Percentiles rank a stretch among this genome's conserved stretches.
phyloP scores from a whole-genome alignment of 2,113 vertebrate genomes.

The Channa argus region DNA sequence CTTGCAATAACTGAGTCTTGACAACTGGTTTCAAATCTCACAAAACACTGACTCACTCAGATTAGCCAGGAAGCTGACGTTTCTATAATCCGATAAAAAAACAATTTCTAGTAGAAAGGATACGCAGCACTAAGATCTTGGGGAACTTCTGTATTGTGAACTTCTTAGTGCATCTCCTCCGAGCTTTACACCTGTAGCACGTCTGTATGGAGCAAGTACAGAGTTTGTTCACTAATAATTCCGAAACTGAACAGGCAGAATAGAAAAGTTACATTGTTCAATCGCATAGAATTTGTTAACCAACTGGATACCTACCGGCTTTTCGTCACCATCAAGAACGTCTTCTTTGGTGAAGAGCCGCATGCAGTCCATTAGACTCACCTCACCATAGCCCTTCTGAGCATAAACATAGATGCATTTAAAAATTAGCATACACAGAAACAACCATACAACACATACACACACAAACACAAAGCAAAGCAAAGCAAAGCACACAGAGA shows the following conservation, averaged over 20 bases:
- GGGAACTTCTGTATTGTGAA: conserved; percentile 98
- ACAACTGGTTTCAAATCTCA: too few relatives aligned
- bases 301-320: conserved; percentile 85
- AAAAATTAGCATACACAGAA: conserved; percentile 58
- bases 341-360: conserved; percentile 99
- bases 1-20: too few relatives aligned
- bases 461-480: not conserved
- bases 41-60: not conserved
- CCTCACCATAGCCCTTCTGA: conserved; percentile 93
- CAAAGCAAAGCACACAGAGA: conserved; percentile 39
- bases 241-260: too few relatives aligned
- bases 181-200: conserved; percentile 94
- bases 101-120: conserved; percentile 79
- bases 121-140: conserved; percentile 98
- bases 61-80: not conserved
- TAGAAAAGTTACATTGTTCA: too few relatives aligned
- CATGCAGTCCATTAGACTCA: conserved; percentile 96
- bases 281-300: too few relatives aligned
- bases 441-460: conserved; percentile 33
- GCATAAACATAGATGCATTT: conserved; percentile 59
- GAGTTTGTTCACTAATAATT: not conserved
- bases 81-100: not conserved
- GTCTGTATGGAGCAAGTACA: conserved; percentile 82
- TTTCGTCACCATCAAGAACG: conserved; percentile 95
- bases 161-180: conserved; percentile 97